Evolutionary conservation across 1,140 invertebrate genomes (phyloP).

Genomic region (Pseudomyrmex dendroicus): DNA sequence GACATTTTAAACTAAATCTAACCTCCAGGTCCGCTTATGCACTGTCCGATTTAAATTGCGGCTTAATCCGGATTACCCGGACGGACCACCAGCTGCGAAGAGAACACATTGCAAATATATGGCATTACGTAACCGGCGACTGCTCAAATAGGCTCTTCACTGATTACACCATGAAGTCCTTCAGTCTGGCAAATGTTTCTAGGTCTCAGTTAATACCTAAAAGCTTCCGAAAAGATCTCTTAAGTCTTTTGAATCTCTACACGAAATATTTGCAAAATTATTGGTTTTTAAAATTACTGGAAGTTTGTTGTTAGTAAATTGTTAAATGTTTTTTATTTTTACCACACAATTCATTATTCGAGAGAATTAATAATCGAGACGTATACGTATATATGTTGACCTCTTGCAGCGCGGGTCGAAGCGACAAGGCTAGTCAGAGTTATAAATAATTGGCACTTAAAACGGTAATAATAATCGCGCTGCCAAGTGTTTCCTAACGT

Average conservation of each 20-base stretch:
- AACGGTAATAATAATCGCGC: conserved; percentile 68
- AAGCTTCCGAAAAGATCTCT: conserved; percentile 21
- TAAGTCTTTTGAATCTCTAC: neutral
- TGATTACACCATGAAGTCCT: conserved; percentile 44
- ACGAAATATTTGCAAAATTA: conserved; percentile 11
- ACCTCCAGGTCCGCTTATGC: conserved; percentile 55
- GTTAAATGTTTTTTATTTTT: neutral
- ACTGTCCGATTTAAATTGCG: conserved; percentile 74
- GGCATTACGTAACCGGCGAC: conserved; percentile 50
- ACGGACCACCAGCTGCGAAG: conserved; percentile 60
- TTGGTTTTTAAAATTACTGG: neutral
- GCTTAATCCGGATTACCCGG: conserved; percentile 77
- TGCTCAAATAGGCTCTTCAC: conserved; percentile 45
- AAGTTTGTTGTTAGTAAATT: neutral
- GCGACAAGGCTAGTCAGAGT: conserved; percentile 35
- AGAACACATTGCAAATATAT: conserved; percentile 22
- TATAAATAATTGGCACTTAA: conserved; percentile 77
- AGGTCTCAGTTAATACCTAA: conserved; percentile 29
- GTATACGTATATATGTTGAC: neutral
- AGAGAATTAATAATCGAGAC: neutral
- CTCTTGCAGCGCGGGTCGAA: conserved; percentile 1
- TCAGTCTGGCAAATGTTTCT: conserved; percentile 20
- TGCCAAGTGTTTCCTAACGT: conserved; percentile 80
- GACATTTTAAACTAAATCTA: conserved; percentile 79
- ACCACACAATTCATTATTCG: neutral